Evolutionary conservation across 2,797 vertebrate genomes (phyloP), one percentile per base, ranked within the genome.

Genomic region (Pangasius djambal): DNA sequence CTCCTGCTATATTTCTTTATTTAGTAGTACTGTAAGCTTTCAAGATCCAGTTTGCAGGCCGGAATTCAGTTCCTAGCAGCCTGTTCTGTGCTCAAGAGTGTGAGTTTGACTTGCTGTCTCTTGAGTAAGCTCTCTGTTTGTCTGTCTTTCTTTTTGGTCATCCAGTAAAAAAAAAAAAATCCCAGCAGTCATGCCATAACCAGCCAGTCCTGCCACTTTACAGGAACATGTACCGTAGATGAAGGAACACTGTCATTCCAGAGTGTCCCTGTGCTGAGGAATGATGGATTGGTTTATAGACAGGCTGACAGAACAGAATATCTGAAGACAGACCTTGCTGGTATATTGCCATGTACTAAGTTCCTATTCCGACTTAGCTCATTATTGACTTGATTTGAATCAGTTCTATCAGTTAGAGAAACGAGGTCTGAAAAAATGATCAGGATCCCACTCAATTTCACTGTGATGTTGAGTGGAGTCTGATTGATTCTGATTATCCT

Each of bases 91-190:
- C 85, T 52, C 70, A 12, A 18, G 69, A 86, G 85, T 75, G 22
- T 44, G 59, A 59, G 37, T 61, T 59, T 74, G 52, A 74, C 6
- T 57, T 57, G 50, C 67, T 83, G 59, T 70, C 63, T 86, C 84
- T 74, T 16, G 69, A 86, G 69, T 40, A 74, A 74, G 50, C 34
- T 16, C 48, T 55, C 50, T 72, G 61, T 84, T 48, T 31, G 48
- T 52, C 83, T 25, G 84, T 72, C 69, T 86, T 85, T 57, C 67
- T 31, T n/a, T 72, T 74, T 55, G 34, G 52, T 59, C 69, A 86
- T 61, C 31, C 85, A 28, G 25, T 74, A 20, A 59, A 59, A 86
- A 55, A 28, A 34, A 48, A 48, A 28, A 74, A 86, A 20, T 86
- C 55, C 25, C 55, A 75, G 34, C n/a, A 34, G 52, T 61, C 85